These are phyloP conservation scores for Delia radicum DNA, from an alignment of 1,140 invertebrate species.

Conservation along the genomic window DNA sequence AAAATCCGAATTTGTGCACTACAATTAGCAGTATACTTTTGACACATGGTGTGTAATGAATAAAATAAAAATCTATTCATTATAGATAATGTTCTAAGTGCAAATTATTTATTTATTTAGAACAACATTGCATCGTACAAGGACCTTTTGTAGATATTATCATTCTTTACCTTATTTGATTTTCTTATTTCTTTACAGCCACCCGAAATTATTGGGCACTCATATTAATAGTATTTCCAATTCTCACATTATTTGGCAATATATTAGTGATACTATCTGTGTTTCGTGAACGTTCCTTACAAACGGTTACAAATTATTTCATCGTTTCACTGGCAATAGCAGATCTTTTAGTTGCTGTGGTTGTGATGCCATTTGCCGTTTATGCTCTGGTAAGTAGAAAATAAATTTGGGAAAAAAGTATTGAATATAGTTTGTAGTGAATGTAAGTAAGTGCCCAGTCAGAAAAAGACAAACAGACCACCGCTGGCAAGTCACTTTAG, in stretches of 20 bases:
- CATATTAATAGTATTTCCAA: conserved; percentile 83
- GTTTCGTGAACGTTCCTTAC: conserved; percentile 81
- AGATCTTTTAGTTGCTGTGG: conserved; percentile 91
- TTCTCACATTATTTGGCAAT: conserved; percentile 95
- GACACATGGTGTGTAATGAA: too few species aligned
- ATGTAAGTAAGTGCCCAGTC: too few species aligned
- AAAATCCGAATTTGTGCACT: too few species aligned
- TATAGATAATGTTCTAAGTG: neutral
- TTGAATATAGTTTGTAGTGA: too few species aligned
- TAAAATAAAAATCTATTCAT: neutral
- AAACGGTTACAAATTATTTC: conserved; percentile 97
- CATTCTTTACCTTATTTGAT: neutral
- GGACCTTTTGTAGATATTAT: neutral
- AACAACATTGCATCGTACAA: neutral
- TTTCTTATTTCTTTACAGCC: conserved; percentile 38
- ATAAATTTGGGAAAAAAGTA: neutral
- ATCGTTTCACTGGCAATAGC: conserved; percentile 97
- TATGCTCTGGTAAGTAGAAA: conserved; percentile 87
- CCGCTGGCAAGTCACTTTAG: too few species aligned
- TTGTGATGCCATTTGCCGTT: conserved; percentile 98
- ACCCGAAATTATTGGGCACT: conserved; percentile 81
- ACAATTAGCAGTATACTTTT: too few species aligned
- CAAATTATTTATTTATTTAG: conserved; percentile 3
- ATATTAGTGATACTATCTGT: conserved; percentile 95
- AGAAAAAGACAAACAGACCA: too few species aligned